Percentiles rank a stretch among this genome's conserved stretches.
Conservation (phyloP, 2,797 vertebrate genomes). For the Sebastes nivosus region DNA sequence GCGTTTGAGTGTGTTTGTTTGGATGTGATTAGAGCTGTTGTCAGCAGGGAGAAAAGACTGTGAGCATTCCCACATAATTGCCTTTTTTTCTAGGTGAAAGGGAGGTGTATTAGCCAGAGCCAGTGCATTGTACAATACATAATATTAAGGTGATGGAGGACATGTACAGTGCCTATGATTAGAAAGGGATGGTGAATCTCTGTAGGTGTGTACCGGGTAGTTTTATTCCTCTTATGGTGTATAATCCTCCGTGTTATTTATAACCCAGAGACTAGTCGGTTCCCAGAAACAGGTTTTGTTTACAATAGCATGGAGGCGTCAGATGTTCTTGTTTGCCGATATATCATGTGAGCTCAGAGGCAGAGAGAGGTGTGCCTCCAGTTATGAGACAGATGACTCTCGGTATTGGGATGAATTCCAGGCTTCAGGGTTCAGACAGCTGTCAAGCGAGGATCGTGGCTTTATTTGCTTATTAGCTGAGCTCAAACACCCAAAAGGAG, state of each 20-base stretch:
- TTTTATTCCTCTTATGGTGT: background rate
- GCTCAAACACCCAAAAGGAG: conserved; percentile 18
- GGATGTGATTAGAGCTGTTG: conserved; percentile 64
- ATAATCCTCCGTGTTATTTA: background rate
- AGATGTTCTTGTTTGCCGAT: conserved; percentile 55
- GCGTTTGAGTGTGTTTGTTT: conserved; percentile 45
- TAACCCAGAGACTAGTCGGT: background rate
- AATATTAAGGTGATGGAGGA: background rate
- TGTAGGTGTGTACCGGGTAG: background rate
- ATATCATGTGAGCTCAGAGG: conserved; percentile 28
- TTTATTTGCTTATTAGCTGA: conserved; percentile 40
- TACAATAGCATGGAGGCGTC: conserved; percentile 31
- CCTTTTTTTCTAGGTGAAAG: conserved; percentile 9
- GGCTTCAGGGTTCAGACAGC: background rate
- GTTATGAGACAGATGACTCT: conserved; percentile 18
- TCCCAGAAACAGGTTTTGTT: conserved; percentile 48
- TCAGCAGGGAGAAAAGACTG: conserved; percentile 51
- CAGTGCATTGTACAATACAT: background rate
- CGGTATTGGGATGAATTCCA: background rate
- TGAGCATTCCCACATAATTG: conserved; percentile 51
- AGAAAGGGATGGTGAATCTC: background rate
- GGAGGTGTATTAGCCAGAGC: conserved; percentile 8
- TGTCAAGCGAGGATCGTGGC: background rate
- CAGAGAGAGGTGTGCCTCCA: conserved; percentile 17
- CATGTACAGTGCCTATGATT: background rate